Conservation (phyloP, 2,888 invertebrate genomes). For the Eupithecia dodoneata region DNA sequence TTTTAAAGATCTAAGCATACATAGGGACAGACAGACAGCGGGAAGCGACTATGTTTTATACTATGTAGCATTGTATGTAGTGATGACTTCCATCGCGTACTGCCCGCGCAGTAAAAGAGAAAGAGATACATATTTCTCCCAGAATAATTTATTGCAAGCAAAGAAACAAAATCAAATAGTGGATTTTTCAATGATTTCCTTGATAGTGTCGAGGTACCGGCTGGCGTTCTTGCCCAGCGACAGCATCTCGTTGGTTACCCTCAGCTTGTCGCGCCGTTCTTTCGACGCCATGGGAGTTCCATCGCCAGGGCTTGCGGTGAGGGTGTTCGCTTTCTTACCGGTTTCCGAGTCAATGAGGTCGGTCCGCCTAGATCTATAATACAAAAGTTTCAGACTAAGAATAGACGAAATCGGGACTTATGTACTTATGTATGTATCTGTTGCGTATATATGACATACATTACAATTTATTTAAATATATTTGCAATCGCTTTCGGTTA, state of each 20-base stretch:
- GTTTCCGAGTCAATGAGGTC: neutral
- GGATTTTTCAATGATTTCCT: constrained; percentile 22
- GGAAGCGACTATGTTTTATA: too few relatives aligned
- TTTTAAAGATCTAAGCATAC: too few relatives aligned
- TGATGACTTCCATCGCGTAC: too few relatives aligned
- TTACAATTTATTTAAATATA: too few relatives aligned
- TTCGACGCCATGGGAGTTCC: neutral
- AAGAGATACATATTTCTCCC: neutral
- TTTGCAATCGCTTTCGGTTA: neutral
- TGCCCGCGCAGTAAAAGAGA: too few relatives aligned
- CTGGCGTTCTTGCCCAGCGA: constrained; percentile 30
- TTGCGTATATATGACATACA: too few relatives aligned
- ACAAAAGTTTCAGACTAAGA: neutral
- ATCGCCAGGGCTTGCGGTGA: neutral
- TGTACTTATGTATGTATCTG: too few relatives aligned
- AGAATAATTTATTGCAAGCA: neutral
- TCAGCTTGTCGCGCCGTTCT: neutral
- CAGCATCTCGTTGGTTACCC: constrained; percentile 19
- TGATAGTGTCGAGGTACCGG: constrained; percentile 23
- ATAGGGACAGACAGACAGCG: too few relatives aligned
- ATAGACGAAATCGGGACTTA: neutral
- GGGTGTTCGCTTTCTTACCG: neutral
- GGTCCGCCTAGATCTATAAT: neutral
- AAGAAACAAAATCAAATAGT: neutral
- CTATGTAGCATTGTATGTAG: too few relatives aligned